These are phyloP conservation scores for Carcinoscorpius rotundicauda DNA, from an alignment of 1,140 invertebrate genomes.

Conservation along the genomic window DNA sequence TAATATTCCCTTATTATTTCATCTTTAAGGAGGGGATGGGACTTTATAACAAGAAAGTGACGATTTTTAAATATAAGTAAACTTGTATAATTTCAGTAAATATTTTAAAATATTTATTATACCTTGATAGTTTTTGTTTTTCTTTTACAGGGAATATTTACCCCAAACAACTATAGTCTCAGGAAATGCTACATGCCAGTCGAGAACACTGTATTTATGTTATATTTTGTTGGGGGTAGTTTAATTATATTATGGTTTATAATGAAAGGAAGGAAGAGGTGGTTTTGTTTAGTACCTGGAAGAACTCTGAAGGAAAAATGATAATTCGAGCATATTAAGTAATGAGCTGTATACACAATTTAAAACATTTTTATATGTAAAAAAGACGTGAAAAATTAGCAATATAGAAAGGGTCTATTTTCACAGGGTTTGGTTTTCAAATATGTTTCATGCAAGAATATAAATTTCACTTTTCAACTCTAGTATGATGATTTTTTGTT, in stretches of 20 bases:
- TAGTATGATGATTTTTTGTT: too few species aligned
- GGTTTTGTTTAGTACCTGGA: too few species aligned
- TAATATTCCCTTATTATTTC: background rate
- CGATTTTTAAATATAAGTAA: background rate
- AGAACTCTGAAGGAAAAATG: too few species aligned
- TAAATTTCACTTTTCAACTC: too few species aligned
- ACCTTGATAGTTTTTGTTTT: conserved; percentile 24
- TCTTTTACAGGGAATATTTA: conserved; percentile 47
- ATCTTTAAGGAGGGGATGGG: background rate
- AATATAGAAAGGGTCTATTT: too few species aligned
- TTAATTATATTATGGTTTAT: conserved; percentile 17
- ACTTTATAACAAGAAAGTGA: background rate
- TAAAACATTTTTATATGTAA: too few species aligned
- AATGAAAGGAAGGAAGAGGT: too few species aligned
- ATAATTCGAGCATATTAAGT: too few species aligned
- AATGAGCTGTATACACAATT: too few species aligned
- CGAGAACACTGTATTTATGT: conserved; percentile 46
- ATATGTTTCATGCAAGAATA: too few species aligned
- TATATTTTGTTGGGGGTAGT: conserved; percentile 29
- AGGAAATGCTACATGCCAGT: conserved; percentile 59
- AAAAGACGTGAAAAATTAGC: too few species aligned
- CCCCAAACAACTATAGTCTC: conserved; percentile 50
- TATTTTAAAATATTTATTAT: conserved; percentile 21
- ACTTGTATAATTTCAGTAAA: conserved; percentile 12
- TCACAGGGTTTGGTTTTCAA: too few species aligned